Conservation (phyloP, 1,140 invertebrate genomes). For the Macrotrachela quadricornifera region DNA sequence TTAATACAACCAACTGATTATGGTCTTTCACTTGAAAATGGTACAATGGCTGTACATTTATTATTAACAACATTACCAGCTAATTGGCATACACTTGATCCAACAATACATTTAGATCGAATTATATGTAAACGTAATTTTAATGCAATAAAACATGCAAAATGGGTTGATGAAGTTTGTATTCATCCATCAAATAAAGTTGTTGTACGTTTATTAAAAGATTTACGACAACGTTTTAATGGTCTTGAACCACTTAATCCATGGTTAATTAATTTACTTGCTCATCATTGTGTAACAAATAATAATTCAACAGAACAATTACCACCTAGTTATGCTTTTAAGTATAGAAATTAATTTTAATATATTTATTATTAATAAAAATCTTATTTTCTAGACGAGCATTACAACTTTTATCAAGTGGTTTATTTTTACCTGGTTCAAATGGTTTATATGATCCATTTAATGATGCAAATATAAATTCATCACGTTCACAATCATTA, state of each 20-base stretch:
- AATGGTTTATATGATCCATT: constrained; percentile 81
- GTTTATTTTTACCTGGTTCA: constrained; percentile 77
- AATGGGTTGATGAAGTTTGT: constrained; percentile 96
- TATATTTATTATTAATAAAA: too few relatives aligned
- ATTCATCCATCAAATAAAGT: constrained; percentile 83
- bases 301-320: too few relatives aligned
- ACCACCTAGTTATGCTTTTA: too few relatives aligned
- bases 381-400: constrained; percentile 37
- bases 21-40: too few relatives aligned
- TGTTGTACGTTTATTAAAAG: constrained; percentile 67
- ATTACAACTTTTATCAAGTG: constrained; percentile 70
- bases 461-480: constrained; percentile 46
- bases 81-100: constrained; percentile 71
- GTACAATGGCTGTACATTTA: constrained; percentile 45
- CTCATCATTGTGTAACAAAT: constrained; percentile 17
- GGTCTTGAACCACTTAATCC: constrained; percentile 70
- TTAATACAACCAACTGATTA: too few relatives aligned
- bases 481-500: constrained; percentile 60
- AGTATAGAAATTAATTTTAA: too few relatives aligned
- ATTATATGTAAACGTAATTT: constrained; percentile 60
- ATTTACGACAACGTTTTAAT: constrained; percentile 64
- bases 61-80: constrained; percentile 76
- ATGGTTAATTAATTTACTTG: constrained; percentile 83
- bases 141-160: constrained; percentile 69
- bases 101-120: constrained; percentile 61